These are phyloP conservation scores for Rhingia rostrata DNA, from an alignment of 2,888 invertebrate species.

Conservation along the genomic window DNA sequence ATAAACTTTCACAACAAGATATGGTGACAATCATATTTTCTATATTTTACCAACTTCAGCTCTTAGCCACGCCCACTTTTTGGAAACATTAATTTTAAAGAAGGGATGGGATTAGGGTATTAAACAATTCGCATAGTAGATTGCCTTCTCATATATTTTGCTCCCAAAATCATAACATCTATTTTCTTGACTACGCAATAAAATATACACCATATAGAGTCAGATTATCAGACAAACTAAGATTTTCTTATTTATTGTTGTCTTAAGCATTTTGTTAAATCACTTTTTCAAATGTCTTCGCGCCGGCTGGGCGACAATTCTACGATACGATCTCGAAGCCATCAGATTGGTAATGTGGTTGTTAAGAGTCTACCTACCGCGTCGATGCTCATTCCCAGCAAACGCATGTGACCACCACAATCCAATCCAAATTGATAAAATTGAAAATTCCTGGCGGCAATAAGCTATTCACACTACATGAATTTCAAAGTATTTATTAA, in stretches of 20 bases:
- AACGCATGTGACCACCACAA: slow-evolving; percentile 29
- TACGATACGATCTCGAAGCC: slow-evolving; percentile 55
- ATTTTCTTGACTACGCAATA: too few species aligned
- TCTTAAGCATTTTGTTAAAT: slow-evolving; percentile 17
- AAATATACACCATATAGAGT: too few species aligned
- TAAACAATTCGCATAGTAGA: too few species aligned
- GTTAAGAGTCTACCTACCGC: slow-evolving; percentile 62
- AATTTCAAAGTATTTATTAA: slow-evolving; percentile 64
- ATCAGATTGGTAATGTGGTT: slow-evolving; percentile 59
- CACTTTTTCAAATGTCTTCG: slow-evolving; percentile 30
- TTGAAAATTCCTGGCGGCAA: slow-evolving; percentile 67
- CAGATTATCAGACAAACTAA: not conserved
- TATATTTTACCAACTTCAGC: too few species aligned
- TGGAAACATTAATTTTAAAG: too few species aligned
- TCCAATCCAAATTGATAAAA: slow-evolving; percentile 53
- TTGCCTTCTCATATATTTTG: too few species aligned
- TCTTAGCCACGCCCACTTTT: too few species aligned
- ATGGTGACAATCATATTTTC: too few species aligned
- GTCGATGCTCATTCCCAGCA: slow-evolving; percentile 35
- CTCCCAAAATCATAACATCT: too few species aligned
- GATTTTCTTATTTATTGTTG: slow-evolving; percentile 1
- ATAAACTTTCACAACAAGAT: too few species aligned
- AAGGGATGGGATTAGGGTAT: too few species aligned
- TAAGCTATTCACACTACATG: slow-evolving; percentile 66
- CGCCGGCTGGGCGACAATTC: slow-evolving; percentile 66